These are phyloP conservation scores for Gephyroberyx darwinii DNA, from an alignment of 2,797 vertebrate species.

Conservation along the genomic window DNA sequence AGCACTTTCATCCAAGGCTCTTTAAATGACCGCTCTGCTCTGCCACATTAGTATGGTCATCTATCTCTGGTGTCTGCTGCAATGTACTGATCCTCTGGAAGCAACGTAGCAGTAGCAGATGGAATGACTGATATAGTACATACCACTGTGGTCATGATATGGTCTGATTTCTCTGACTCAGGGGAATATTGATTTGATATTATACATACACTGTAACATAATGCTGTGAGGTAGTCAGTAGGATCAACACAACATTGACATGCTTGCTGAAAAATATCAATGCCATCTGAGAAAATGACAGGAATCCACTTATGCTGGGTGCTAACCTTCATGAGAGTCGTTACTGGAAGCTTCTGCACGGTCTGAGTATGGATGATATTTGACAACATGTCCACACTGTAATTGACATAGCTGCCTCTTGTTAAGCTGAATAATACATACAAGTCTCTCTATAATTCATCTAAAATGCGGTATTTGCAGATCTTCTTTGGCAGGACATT, in stretches of 20 bases:
- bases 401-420: conserved; percentile 64
- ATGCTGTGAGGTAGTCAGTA: background rate
- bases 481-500: conserved; percentile 1
- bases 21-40: conserved; percentile 47
- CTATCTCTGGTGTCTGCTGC: conserved; percentile 38
- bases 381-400: conserved; percentile 45
- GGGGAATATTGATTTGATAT: background rate
- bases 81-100: conserved; percentile 32
- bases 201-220: background rate
- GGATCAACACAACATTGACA: conserved; percentile 16
- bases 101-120: conserved; percentile 8
- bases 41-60: conserved; percentile 54
- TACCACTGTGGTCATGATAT: background rate
- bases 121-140: conserved; percentile 27
- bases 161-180: conserved; percentile 24
- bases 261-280: background rate
- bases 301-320: background rate
- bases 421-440: conserved; percentile 70
- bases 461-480: conserved; percentile 57
- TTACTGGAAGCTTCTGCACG: conserved; percentile 26
- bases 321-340: conserved; percentile 5
- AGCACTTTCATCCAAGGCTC: conserved; percentile 48
- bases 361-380: conserved; percentile 30
- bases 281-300: background rate
- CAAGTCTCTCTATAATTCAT: conserved; percentile 62